Conservation (phyloP, 1,140 invertebrate species). For the Aphaenogaster ashmeadi region DNA sequence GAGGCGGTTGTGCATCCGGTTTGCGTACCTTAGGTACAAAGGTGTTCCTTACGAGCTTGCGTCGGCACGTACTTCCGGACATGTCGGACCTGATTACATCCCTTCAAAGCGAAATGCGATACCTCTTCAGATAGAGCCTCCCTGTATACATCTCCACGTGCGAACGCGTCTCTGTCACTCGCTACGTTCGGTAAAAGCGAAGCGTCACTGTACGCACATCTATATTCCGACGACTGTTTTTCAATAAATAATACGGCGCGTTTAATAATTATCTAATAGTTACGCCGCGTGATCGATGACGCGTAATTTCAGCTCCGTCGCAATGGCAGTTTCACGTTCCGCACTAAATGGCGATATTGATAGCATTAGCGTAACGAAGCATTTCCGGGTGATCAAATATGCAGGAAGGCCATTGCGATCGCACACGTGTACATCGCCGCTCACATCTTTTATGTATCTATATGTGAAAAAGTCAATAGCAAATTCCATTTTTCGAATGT, state of each 20-base stretch:
- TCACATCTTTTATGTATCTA: slow-evolving; percentile 39
- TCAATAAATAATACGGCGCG: slow-evolving; percentile 24
- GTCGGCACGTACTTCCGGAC: slow-evolving; percentile 68
- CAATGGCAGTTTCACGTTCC: slow-evolving; percentile 66
- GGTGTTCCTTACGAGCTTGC: slow-evolving; percentile 58
- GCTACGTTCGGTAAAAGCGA: not conserved
- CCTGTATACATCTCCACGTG: slow-evolving; percentile 28
- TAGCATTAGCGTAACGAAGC: slow-evolving; percentile 56
- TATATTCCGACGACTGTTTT: slow-evolving; percentile 5
- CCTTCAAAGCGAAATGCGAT: slow-evolving; percentile 74
- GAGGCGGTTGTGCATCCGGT: slow-evolving; percentile 61
- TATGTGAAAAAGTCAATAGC: not conserved
- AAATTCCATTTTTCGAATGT: slow-evolving; percentile 10
- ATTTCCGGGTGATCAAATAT: slow-evolving; percentile 46
- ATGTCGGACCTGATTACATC: slow-evolving; percentile 72
- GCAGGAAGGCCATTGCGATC: slow-evolving; percentile 43
- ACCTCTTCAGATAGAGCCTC: slow-evolving; percentile 67
- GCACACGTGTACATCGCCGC: not conserved
- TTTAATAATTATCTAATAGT: slow-evolving; percentile 53
- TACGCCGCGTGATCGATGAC: slow-evolving; percentile 29
- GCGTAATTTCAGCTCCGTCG: slow-evolving; percentile 21
- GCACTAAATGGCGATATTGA: slow-evolving; percentile 60
- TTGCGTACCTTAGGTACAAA: slow-evolving; percentile 68
- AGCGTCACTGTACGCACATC: not conserved
- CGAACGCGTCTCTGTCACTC: not conserved